Conservation (phyloP, 2,797 vertebrate genomes). For the Pseudocheirus occidentalis region DNA sequence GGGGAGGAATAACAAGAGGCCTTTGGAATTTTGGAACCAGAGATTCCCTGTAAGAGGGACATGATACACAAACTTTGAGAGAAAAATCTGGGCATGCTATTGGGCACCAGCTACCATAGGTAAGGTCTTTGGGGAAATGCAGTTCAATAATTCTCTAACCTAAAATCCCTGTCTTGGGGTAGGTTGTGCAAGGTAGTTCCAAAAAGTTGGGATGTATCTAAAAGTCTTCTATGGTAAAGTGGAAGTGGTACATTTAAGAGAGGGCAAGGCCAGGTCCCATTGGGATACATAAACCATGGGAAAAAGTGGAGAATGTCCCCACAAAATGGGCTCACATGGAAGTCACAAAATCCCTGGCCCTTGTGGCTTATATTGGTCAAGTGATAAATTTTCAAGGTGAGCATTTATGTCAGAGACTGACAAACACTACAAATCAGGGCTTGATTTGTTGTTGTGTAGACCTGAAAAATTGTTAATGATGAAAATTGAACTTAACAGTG, state of each 20-base stretch:
- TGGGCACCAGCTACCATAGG: neutral
- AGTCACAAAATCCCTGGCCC: too few species aligned
- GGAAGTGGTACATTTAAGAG: neutral
- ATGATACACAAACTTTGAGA: neutral
- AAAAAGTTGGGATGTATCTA: neutral
- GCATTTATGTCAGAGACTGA: neutral
- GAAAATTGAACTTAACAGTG: neutral
- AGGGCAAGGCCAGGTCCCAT: neutral
- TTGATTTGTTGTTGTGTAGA: neutral
- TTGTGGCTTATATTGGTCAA: neutral
- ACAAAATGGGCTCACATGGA: neutral
- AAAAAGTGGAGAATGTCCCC: neutral
- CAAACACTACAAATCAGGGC: neutral
- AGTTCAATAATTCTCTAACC: neutral
- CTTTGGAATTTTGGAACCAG: neutral
- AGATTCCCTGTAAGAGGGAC: neutral
- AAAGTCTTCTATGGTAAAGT: neutral
- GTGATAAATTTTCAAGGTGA: neutral
- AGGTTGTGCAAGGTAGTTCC: neutral
- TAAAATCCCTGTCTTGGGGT: neutral
- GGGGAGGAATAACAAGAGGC: too few species aligned
- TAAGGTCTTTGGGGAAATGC: neutral
- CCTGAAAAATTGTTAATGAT: neutral
- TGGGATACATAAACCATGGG: neutral
- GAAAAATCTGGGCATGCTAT: neutral